Base-by-base conservation (phyloP, 2,113 vertebrate species). In the Tetrax tetrax region DNA sequence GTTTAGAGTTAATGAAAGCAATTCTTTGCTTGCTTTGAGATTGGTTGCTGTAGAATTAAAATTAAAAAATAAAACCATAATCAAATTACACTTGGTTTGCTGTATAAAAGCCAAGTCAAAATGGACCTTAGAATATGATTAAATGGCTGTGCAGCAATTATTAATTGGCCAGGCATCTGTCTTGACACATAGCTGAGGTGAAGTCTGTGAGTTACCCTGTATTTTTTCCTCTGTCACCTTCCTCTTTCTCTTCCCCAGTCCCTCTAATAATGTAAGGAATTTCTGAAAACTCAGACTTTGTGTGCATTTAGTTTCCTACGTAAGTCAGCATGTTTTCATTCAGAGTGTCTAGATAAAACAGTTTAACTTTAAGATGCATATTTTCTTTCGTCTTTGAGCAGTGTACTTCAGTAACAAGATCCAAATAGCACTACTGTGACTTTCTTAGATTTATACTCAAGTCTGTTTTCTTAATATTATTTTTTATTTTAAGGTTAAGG, bases 1-100 rank as follows among this genome's bases (percentile, higher is more conserved):
- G 90, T 78, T 95, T 92, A 71, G 38, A 89, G 51, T 90, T 92
- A 75, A 95, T 4, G 12, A 83, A 93, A 85, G 22, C 64, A 77
- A n/a, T 63, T 86, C 47, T 88, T 91, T 76, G 12, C 63, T 68
- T 87, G 66, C 43, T 82, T 94, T 90, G 69, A 71, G 60, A 9
- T 66, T 74, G 33, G 14, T 78, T 93, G 89, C 38, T 92, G 60
- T 78, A 94, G 80, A 38, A 95, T 64, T 84, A 75, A 65, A 89
- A 74, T 13, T 25, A 5, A 82, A 70, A 76, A 72, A 28, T 2
- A 21, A 77, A 76, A 88, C 47, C 50, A 6, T 9, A 14, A 41
- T 29, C 6, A 4, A 23, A 10, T 35, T 50, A n/a, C 3, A 3
- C 17, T 81, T 47, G 20, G 4, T 33, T 45, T 79, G 22, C 75